Conservation (phyloP, 1,140 invertebrate genomes). For the Drosophila pruinosa region DNA sequence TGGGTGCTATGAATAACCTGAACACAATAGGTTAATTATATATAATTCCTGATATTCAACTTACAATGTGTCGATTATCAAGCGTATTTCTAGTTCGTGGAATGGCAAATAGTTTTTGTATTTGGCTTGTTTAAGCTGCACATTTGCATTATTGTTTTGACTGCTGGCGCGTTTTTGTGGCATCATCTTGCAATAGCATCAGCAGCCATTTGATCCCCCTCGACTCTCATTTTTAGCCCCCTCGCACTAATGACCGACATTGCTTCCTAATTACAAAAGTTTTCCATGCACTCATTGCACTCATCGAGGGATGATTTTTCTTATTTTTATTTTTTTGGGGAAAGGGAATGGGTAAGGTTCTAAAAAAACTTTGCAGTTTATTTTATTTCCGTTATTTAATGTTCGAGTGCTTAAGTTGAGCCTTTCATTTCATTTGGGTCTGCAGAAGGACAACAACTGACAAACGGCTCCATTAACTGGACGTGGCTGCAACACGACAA, state of each 20-base stretch:
- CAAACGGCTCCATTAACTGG: constrained; percentile 67
- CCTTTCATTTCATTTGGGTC: constrained; percentile 41
- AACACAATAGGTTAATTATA: too few relatives aligned
- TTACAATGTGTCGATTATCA: too few relatives aligned
- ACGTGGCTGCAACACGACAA: constrained; percentile 12
- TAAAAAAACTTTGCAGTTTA: constrained; percentile 62
- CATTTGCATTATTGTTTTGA: constrained; percentile 79
- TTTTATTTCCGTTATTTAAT: constrained; percentile 77
- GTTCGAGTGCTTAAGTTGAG: constrained; percentile 57
- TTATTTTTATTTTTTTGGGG: neutral
- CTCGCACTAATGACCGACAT: constrained; percentile 73
- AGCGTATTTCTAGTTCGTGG: constrained; percentile 23
- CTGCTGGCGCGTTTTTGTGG: constrained; percentile 62
- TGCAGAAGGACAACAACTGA: constrained; percentile 32
- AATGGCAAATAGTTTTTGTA: neutral
- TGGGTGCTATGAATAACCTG: too few relatives aligned
- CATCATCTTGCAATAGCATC: constrained; percentile 32
- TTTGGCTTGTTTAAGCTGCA: constrained; percentile 23
- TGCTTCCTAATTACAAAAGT: constrained; percentile 80
- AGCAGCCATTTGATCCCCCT: neutral
- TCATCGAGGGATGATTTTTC: constrained; percentile 6
- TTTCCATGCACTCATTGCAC: constrained; percentile 68
- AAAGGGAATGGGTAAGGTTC: neutral
- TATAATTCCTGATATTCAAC: too few relatives aligned
- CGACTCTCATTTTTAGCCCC: neutral